Evolutionary conservation across 2,113 vertebrate species (phyloP).

Genomic region (Oxyruncus cristatus): DNA sequence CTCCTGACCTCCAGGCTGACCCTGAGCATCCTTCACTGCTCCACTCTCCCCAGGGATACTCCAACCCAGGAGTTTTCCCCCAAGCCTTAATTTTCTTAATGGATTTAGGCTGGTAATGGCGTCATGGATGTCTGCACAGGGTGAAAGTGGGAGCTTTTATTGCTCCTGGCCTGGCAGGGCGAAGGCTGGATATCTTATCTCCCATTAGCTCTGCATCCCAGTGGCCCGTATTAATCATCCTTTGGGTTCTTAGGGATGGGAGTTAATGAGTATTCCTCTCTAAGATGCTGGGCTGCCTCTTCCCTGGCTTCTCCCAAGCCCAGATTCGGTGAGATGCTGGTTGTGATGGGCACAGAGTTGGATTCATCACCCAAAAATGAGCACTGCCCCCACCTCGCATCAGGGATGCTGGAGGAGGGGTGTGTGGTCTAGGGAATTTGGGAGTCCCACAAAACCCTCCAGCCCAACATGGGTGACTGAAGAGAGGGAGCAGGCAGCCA

Average conservation of each 20-base stretch:
- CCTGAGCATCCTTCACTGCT: not conserved
- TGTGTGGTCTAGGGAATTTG: not conserved
- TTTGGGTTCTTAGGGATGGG: not conserved
- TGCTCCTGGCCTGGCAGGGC: not conserved
- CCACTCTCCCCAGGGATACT: not conserved
- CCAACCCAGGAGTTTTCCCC: not conserved
- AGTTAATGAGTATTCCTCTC: not conserved
- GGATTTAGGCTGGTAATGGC: not conserved
- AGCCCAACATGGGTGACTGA: too few species aligned
- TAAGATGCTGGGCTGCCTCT: not conserved
- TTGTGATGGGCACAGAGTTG: not conserved
- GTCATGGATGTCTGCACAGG: not conserved
- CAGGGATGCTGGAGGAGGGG: not conserved
- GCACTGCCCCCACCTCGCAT: rapidly evolving
- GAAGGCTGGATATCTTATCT: not conserved
- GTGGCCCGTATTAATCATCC: not conserved
- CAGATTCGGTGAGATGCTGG: not conserved
- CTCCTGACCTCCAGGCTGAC: not conserved
- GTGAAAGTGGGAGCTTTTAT: not conserved
- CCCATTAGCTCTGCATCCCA: conserved; percentile 22
- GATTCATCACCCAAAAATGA: not conserved
- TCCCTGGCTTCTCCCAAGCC: not conserved
- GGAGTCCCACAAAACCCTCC: not conserved
- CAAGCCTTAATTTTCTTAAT: not conserved
- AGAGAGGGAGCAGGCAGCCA: not conserved